Evolutionary conservation across 2,113 vertebrate species (phyloP).

Genomic region (Microcebus murinus): DNA sequence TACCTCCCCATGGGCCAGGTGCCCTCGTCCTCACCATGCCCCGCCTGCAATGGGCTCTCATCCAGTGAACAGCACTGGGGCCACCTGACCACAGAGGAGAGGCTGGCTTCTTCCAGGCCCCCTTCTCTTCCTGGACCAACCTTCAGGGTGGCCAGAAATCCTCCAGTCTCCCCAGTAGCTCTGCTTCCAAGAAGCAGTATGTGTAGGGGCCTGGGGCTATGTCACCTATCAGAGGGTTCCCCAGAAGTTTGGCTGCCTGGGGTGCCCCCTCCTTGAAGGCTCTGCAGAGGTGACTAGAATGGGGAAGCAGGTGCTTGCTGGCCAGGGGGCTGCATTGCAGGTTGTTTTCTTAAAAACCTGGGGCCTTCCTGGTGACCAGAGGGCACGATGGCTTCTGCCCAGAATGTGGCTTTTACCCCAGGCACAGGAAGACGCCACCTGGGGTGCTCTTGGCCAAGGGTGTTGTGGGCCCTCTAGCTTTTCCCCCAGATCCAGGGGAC

Average conservation of each 20-base stretch:
- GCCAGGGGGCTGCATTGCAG: neutral
- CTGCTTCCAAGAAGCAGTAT: constrained; percentile 88
- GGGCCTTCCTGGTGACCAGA: neutral
- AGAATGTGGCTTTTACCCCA: neutral
- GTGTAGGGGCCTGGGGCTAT: constrained; percentile 73
- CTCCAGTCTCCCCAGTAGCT: constrained; percentile 78
- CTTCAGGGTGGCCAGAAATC: constrained; percentile 61
- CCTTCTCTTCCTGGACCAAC: constrained; percentile 37
- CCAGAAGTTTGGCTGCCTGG: neutral
- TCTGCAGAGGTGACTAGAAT: neutral
- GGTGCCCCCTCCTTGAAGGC: neutral
- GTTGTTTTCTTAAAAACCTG: neutral
- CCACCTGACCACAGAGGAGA: constrained; percentile 86
- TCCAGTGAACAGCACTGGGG: constrained; percentile 88
- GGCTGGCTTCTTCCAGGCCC: constrained; percentile 76
- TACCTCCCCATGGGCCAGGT: constrained; percentile 84
- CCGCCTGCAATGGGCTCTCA: constrained; percentile 85
- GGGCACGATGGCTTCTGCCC: neutral
- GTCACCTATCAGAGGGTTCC: neutral
- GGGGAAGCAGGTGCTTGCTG: neutral
- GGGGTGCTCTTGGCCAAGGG: neutral
- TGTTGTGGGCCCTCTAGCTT: neutral
- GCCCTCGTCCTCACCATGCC: constrained; percentile 74
- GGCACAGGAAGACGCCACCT: neutral
- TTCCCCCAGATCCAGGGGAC: neutral